phyloP scores from a whole-genome alignment of 2,113 vertebrate species.

The Carassius auratus region DNA sequence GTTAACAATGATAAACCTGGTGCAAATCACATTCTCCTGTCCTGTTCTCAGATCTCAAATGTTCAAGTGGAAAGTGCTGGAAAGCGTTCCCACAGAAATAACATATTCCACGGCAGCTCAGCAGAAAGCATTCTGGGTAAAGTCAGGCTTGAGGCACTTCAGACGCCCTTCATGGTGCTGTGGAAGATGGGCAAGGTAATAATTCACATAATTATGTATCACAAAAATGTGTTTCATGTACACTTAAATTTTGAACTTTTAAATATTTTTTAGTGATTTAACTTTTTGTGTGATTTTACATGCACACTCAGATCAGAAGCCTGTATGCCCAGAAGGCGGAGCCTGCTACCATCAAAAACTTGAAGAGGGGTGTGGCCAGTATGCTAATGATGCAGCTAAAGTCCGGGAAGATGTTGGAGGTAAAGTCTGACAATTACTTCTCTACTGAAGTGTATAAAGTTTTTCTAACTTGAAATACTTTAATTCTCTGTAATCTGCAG shows the following conservation, averaged over 20 bases:
- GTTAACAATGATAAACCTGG: not conserved
- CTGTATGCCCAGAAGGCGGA: conserved; percentile 87
- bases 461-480: not conserved
- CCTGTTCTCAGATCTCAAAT: conserved; percentile 80
- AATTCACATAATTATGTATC: not conserved
- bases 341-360: conserved; percentile 83
- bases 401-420: conserved; percentile 80
- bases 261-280: not conserved
- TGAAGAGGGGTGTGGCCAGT: conserved; percentile 93
- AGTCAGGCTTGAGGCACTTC: conserved; percentile 78
- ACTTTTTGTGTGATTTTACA: conserved; percentile 17
- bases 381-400: conserved; percentile 90
- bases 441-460: not conserved
- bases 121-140: conserved; percentile 79
- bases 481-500: conserved; percentile 67
- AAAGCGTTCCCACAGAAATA: conserved; percentile 76
- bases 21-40: not conserved
- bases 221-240: not conserved
- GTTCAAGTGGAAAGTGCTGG: conserved; percentile 80
- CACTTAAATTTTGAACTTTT: not conserved
- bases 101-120: conserved; percentile 82
- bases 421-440: conserved; percentile 30
- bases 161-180: conserved; percentile 85
- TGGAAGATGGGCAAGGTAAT: conserved; percentile 91
- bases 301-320: conserved; percentile 80